Evolutionary conservation across 2,888 invertebrate genomes (phyloP).

Genomic region (Stramonita haemastoma): DNA sequence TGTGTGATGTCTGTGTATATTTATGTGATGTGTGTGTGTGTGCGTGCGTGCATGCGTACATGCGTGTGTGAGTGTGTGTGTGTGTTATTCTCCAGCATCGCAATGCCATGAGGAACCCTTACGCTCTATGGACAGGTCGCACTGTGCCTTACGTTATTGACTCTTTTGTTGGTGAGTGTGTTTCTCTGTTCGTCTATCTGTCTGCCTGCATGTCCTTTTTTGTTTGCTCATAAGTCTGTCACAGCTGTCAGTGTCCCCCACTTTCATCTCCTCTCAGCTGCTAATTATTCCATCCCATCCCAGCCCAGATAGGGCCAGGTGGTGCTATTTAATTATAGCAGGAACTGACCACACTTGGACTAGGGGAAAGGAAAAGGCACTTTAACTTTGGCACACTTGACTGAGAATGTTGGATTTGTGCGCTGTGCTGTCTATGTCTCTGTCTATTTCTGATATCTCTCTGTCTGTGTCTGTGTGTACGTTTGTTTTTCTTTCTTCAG

Average conservation of each 20-base stretch:
- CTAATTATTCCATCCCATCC: too few relatives aligned
- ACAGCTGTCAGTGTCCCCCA: too few relatives aligned
- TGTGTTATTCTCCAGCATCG: conserved; percentile 41
- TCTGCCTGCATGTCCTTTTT: background rate
- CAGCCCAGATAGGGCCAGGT: too few relatives aligned
- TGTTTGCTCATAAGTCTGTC: background rate
- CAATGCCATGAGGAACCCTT: conserved; percentile 54
- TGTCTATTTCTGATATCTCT: background rate
- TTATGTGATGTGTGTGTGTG: background rate
- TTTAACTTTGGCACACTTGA: too few relatives aligned
- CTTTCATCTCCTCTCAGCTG: too few relatives aligned
- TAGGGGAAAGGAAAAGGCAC: too few relatives aligned
- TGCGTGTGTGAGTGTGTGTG: conserved; percentile 4
- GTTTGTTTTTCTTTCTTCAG: conserved; percentile 10
- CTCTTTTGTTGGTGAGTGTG: conserved; percentile 53
- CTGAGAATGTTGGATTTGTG: too few relatives aligned
- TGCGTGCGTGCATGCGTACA: conserved; percentile 15
- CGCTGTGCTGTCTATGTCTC: conserved; percentile 21
- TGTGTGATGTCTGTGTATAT: background rate
- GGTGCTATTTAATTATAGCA: too few relatives aligned
- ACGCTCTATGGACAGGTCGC: conserved; percentile 58
- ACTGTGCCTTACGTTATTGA: conserved; percentile 61
- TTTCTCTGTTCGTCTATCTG: background rate
- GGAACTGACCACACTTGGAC: too few relatives aligned
- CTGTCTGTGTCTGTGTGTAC: background rate